Percentiles rank a stretch among this genome's conserved stretches.
Conservation (phyloP, 2,888 invertebrate species). For the Spodoptera exigua region DNA sequence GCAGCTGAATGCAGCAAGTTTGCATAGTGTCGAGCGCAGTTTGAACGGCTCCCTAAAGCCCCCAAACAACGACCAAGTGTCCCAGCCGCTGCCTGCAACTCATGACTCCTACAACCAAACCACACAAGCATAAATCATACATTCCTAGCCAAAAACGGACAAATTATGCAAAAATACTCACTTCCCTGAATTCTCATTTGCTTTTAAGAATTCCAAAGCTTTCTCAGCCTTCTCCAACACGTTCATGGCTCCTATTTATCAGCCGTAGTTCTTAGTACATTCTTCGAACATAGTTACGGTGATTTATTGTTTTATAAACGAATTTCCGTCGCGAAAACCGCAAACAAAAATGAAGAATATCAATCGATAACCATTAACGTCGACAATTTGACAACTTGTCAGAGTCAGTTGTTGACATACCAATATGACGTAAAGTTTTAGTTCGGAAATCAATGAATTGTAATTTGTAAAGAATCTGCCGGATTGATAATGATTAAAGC, state of each 20-base stretch:
- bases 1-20: constrained; percentile 80
- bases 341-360: constrained; percentile 75
- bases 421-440: constrained; percentile 35
- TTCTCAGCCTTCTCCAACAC: constrained; percentile 86
- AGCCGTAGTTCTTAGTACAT: constrained; percentile 51
- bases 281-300: constrained; percentile 62
- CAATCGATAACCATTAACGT: constrained; percentile 60
- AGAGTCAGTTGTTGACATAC: no score
- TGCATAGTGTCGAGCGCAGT: constrained; percentile 81
- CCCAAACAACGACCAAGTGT: constrained; percentile 84
- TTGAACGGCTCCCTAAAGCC: constrained; percentile 80
- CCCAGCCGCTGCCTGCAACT: constrained; percentile 82
- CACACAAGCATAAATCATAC: constrained; percentile 37
- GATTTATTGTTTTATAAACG: constrained; percentile 45
- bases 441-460: constrained; percentile 37
- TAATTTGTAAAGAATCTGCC: constrained; percentile 22
- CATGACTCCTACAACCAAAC: constrained; percentile 77
- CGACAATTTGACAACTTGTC: constrained; percentile 29
- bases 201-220: constrained; percentile 82
- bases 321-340: constrained; percentile 64
- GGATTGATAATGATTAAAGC: constrained; percentile 4
- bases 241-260: constrained; percentile 75
- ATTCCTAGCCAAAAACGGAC: constrained; percentile 32
- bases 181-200: constrained; percentile 79
- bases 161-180: constrained; percentile 62